Base-by-base conservation (phyloP, 2,888 invertebrate species). In the Hydropsyche betteni region DNA sequence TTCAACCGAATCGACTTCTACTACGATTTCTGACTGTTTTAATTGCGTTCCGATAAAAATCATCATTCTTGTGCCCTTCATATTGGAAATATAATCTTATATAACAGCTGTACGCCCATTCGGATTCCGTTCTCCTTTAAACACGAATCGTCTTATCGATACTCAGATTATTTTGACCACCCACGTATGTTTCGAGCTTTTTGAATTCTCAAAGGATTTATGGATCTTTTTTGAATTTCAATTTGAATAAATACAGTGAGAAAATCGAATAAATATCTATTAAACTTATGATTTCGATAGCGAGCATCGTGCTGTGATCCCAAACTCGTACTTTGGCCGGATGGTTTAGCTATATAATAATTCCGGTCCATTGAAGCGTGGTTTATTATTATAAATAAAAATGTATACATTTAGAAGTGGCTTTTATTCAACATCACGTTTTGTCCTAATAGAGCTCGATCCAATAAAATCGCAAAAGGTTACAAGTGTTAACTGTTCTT, bases 401-500 rank as follows among this genome's bases (percentile, higher is more conserved):
- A 53, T 53, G 53, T 53, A 53, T 53, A 12, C 24, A 5, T 24
- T 14, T 2, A 58, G 8, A 58, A 24, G 36, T 64, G 64, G 34
- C 36, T 64, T 64, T 64, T 64, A 36, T 36, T 36, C 34, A 24
- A 34, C 64, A 34, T 64, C 64, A 36, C 64, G 64, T 64, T 64
- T 64, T 64, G 64, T 64, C n/a, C 64, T 64, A 64, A 64, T 64
- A 64, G 34, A 33, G 12, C 10, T 64, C n/a, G 64, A 4, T 12
- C 64, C 64, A 64, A 64, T 64, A 64, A 64, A 64, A 64, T 36
- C 24, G 64, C 34, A 36, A 64, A 64, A 64, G 64, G 64, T 64
- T 64, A 36, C 64, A 64, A 64, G 64, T 36, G 36, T 36, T 64
- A 64, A 64, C 34, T 34, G 64, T 64, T 36, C n/a, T 10, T 64